Evolutionary conservation across 2,888 invertebrate species (phyloP).

Genomic region (Acheta domesticus): DNA sequence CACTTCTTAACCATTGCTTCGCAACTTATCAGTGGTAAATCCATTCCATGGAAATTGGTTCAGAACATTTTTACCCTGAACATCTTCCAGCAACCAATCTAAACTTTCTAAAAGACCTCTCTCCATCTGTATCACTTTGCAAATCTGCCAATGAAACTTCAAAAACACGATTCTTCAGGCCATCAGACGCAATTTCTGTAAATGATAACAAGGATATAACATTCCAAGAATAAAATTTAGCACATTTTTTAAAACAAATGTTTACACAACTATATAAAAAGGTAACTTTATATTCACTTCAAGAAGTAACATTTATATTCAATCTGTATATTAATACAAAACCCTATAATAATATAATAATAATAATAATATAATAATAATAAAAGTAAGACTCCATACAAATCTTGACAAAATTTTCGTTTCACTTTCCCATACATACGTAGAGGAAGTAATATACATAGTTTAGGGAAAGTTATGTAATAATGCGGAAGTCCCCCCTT

Average conservation of each 20-base stretch:
- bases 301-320: too few species aligned
- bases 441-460: too few species aligned
- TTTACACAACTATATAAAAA: not conserved
- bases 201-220: not conserved
- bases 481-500: too few species aligned
- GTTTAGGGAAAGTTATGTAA: too few species aligned
- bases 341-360: too few species aligned
- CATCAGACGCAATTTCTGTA: conserved; percentile 93
- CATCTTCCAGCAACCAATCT: conserved; percentile 96
- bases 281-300: too few species aligned
- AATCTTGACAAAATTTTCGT: too few species aligned
- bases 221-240: not conserved
- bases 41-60: conserved; percentile 99
- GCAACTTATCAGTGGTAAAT: conserved; percentile 97
- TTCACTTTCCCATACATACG: too few species aligned
- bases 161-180: conserved; percentile 95
- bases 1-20: conserved; percentile 99
- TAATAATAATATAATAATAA: too few species aligned
- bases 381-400: too few species aligned
- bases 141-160: conserved; percentile 97
- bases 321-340: too few species aligned
- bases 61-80: conserved; percentile 88
- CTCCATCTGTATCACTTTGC: conserved; percentile 92
- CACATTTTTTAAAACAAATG: not conserved
- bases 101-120: conserved; percentile 98